Evolutionary conservation across 2,888 invertebrate genomes (phyloP), one percentile per base, ranked within the genome.

Genomic region (Tetropium fuscum): DNA sequence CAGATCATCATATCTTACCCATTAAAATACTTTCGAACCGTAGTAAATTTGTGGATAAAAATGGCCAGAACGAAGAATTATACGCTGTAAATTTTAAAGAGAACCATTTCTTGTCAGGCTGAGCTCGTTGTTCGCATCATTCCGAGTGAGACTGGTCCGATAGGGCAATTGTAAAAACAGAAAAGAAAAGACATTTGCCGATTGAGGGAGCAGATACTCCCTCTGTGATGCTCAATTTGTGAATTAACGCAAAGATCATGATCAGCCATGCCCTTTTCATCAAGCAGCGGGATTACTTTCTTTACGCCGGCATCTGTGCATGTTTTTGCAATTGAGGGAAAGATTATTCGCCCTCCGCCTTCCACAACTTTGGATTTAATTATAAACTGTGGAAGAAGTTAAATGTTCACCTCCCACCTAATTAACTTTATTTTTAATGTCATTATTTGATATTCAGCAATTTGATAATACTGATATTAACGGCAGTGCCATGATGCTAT

Each of bases 171-270:
- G 48, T 32, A 60, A 53, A 49, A 48, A 54, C 54, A 41, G 53
- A 58, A 45, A 30, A 47, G 34, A 51, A 36, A 56, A 53, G 30
- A 58, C 60, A 54, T 34, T 34, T 20, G 27, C 61, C 58, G 64
- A 64, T 61, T 64, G 64, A 58, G 61, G 27, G 61, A 36, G 22
- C 48, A 48, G 48, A 48, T 48, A 48, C 48, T 15, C 44, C 13
- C 13, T 13, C 40, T 53, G 40, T 55, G 57, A 60, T 57, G 60
- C 60, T 63, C 60, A 63, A 60, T 60, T 63, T 53, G 55, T 32
- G 63, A 53, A 60, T 63, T 63, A 60, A 59, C 57, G 57, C 51
- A 36, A 53, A 19, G 62, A 58, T 55, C 58, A 54, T 58, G 56
- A 53, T 47, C 53, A 16, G 27, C 25, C 58, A 41, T 18, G 48